These are phyloP conservation scores for Phyllopteryx taeniolatus DNA, from an alignment of 2,113 vertebrate species.

Conservation along the genomic window DNA sequence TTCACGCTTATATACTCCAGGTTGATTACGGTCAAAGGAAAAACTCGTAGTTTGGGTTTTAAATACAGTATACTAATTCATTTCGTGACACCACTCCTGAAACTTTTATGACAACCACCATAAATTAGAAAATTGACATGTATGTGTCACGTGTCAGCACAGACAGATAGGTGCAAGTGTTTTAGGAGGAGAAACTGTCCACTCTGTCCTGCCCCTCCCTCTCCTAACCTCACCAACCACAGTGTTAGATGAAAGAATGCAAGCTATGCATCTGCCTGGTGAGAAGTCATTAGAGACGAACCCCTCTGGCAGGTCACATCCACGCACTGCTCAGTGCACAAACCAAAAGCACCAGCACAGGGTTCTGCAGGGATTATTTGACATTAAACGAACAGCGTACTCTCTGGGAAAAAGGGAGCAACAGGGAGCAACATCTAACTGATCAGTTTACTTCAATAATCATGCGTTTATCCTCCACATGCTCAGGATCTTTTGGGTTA, in stretches of 20 bases:
- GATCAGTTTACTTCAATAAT: constrained; percentile 24
- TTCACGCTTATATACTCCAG: too few relatives aligned
- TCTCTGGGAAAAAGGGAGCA: constrained; percentile 40
- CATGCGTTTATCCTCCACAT: neutral
- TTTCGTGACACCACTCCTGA: neutral
- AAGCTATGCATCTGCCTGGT: constrained; percentile 61
- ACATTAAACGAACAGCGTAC: constrained; percentile 51
- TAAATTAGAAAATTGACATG: too few relatives aligned
- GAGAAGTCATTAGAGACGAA: constrained; percentile 62
- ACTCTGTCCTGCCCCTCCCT: constrained; percentile 17
- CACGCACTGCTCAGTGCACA: constrained; percentile 24
- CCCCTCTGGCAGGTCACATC: constrained; percentile 52
- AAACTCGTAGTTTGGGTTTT: too few relatives aligned
- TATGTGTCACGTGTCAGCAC: neutral
- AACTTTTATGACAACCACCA: neutral
- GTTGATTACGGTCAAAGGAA: too few relatives aligned
- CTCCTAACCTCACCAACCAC: constrained; percentile 23
- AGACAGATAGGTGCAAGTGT: neutral
- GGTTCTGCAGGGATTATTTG: constrained; percentile 20
- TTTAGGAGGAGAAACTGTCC: neutral
- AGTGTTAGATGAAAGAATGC: constrained; percentile 62
- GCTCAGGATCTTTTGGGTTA: constrained; percentile 1
- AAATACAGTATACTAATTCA: too few relatives aligned
- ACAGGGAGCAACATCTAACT: constrained; percentile 4
- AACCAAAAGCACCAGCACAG: constrained; percentile 13